Evolutionary conservation across 1,140 invertebrate species (phyloP).

Genomic region (Drosophila kepulauana): DNA sequence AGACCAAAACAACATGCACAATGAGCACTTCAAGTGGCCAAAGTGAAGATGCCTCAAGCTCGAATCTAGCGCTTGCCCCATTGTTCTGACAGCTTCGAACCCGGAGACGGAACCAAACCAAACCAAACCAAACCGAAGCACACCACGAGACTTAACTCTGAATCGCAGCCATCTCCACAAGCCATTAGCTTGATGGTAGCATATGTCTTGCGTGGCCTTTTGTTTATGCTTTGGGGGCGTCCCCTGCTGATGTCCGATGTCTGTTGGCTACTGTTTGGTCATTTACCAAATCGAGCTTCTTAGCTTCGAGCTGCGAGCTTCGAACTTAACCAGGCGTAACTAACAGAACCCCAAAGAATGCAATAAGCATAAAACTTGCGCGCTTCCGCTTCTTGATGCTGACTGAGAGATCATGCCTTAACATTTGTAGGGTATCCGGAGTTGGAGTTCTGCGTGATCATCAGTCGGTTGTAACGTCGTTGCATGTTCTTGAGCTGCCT

Average conservation of each 20-base stretch:
- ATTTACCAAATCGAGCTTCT: conserved; percentile 71
- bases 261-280: conserved; percentile 61
- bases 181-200: conserved; percentile 47
- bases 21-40: conserved; percentile 63
- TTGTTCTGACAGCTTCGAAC: conserved; percentile 59
- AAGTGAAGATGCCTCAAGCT: conserved; percentile 62
- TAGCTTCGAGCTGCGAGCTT: conserved; percentile 37
- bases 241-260: conserved; percentile 30
- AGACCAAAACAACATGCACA: conserved; percentile 62
- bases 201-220: conserved; percentile 65
- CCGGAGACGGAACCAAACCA: conserved; percentile 30
- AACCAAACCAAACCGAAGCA: not conserved
- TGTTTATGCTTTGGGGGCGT: conserved; percentile 65
- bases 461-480: conserved; percentile 30
- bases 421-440: conserved; percentile 72
- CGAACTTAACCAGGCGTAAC: conserved; percentile 71
- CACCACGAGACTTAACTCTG: not conserved
- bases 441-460: conserved; percentile 55
- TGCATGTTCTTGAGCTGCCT: conserved; percentile 67
- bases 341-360: conserved; percentile 40
- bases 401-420: conserved; percentile 1
- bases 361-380: conserved; percentile 51
- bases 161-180: conserved; percentile 31
- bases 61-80: conserved; percentile 41
- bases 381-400: conserved; percentile 61